These are phyloP conservation scores for Epiblema foenella DNA, from an alignment of 2,888 invertebrate species.

Conservation along the genomic window DNA sequence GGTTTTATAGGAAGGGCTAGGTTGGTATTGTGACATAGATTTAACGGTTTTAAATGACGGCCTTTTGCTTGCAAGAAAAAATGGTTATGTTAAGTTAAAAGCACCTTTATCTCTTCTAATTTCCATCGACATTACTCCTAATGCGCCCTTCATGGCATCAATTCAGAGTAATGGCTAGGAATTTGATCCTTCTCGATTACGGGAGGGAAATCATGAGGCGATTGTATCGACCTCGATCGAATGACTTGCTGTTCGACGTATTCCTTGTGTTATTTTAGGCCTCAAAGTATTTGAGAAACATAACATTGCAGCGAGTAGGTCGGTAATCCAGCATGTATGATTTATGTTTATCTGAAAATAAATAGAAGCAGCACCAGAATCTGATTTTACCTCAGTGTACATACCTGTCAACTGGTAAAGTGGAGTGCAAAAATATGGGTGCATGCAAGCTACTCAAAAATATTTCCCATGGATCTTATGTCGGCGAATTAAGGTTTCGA, in stretches of 20 bases:
- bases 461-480: too few species aligned
- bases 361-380: neutral
- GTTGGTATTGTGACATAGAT: too few species aligned
- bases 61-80: too few species aligned
- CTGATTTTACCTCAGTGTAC: neutral
- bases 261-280: constrained; percentile 39
- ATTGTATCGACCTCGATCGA: constrained; percentile 52
- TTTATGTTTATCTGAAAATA: constrained; percentile 13
- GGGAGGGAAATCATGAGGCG: constrained; percentile 60
- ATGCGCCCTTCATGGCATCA: constrained; percentile 22
- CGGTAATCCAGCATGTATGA: neutral
- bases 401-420: neutral
- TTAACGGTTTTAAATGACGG: too few species aligned
- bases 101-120: constrained; percentile 4
- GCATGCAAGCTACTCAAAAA: neutral
- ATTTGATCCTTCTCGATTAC: constrained; percentile 49
- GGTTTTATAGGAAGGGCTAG: too few species aligned
- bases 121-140: constrained; percentile 13
- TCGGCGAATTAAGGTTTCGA: too few species aligned
- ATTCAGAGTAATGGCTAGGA: constrained; percentile 34
- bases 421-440: too few species aligned
- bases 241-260: constrained; percentile 44
- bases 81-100: too few species aligned
- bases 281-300: constrained; percentile 18
- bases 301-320: neutral